Evolutionary conservation across 2,797 vertebrate species (phyloP), one percentile per base, ranked within the genome.

Genomic region (Peromyscus melanophrys): DNA sequence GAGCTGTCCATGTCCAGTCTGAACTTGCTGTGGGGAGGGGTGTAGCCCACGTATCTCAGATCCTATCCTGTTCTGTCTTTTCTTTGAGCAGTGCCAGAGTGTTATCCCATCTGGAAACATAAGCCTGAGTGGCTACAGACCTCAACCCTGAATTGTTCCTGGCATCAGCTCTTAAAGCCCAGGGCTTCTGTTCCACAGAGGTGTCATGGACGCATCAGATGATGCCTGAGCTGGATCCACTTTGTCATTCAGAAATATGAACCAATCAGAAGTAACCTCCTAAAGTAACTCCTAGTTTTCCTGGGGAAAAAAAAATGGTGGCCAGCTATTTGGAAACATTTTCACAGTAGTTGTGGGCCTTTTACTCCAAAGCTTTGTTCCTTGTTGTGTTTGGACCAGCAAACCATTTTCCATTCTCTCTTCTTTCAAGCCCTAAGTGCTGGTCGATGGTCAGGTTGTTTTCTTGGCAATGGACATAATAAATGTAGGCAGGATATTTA

Each of bases 401-500:
- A 90, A 49, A 96, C 84, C 90, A 91, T 94, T 92, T 81, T 27
- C 76, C 52, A 65, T 59, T 16, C 71, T 87, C 37, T 84, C 71
- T 81, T 90, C 57, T 90, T 96, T 92, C 91, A 89, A 10, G 34
- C 73, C 9, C 0, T 86, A 94, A 90, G 77, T 73, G 67, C 89
- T 46, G 90, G 92, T 91, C 89, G 96, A 43, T 73, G 59, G 93
- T 96, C 85, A 65, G 0, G 29, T 37, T 97, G 76, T 86, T 87
- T 92, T 92, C 95, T 76, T 1, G 3, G 95, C 97, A 97, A 97
- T 63, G 91, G 96, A 89, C 97, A 90, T 6, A 23, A 92, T 97
- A 98, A 98, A 98, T 95, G 92, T 95, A 98, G 77, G 96, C 89
- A 94, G 96, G 91, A 29, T 96, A 93, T 97, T 97, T 97, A 97